Evolutionary conservation across 2,888 invertebrate genomes (phyloP).

Genomic region (Argyresthia goedartella): DNA sequence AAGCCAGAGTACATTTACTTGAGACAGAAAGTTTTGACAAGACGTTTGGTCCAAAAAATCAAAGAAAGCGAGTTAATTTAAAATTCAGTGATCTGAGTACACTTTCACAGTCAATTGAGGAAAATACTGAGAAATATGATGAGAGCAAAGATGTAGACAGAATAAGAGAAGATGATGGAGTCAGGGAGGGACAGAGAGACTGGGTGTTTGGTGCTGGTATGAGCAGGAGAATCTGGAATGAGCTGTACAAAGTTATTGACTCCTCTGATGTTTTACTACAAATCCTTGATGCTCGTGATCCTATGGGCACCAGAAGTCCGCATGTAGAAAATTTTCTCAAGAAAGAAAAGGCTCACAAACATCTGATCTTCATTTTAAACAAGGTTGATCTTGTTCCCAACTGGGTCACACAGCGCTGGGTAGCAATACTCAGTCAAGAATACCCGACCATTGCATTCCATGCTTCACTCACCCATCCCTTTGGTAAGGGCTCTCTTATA

Average conservation of each 20-base stretch:
- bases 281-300: constrained; percentile 97
- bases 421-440: constrained; percentile 92
- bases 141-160: constrained; percentile 87
- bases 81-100: constrained; percentile 83
- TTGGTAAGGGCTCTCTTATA: constrained; percentile 97
- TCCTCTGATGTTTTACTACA: constrained; percentile 98
- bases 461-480: constrained; percentile 98
- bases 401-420: constrained; percentile 99
- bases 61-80: constrained; percentile 90
- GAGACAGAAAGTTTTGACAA: constrained; percentile 95
- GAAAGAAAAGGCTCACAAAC: constrained; percentile 97
- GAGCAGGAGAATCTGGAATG: constrained; percentile 98
- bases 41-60: constrained; percentile 96
- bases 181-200: constrained; percentile 86
- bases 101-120: constrained; percentile 79
- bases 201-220: constrained; percentile 97
- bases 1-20: constrained; percentile 91
- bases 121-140: constrained; percentile 82
- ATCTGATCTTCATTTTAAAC: constrained; percentile 96
- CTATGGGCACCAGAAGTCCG: constrained; percentile 94
- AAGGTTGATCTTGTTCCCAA: constrained; percentile 97
- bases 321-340: constrained; percentile 93
- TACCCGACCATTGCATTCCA: constrained; percentile 99
- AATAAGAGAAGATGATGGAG: constrained; percentile 84
- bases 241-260: constrained; percentile 98